Percentiles rank a stretch among this genome's conserved stretches.
Conservation (phyloP, 2,113 vertebrate species). For the Vulpes ferrilata region DNA sequence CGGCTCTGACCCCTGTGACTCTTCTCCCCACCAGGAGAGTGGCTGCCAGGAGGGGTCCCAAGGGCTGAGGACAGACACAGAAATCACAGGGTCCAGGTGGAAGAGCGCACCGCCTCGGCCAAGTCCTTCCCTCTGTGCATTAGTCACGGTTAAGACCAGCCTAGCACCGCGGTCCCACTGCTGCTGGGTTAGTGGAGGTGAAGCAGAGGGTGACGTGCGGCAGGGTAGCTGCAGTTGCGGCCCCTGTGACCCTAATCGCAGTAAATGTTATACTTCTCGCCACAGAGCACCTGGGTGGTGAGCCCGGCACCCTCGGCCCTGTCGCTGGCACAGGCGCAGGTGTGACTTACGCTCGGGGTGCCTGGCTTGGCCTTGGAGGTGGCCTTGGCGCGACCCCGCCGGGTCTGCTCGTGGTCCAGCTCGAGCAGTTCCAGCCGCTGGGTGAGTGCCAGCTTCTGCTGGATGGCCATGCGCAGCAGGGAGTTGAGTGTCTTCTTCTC, state of each 20-base stretch:
- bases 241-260: conserved; percentile 90
- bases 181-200: conserved; percentile 87
- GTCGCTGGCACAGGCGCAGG: conserved; percentile 91
- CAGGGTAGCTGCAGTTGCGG: conserved; percentile 67
- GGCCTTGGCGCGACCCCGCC: conserved; percentile 92
- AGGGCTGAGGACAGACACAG: conserved; percentile 12
- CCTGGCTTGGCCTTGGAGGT: conserved; percentile 92
- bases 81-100: conserved; percentile 39
- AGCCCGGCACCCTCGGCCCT: conserved; percentile 91
- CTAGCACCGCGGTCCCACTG: conserved; percentile 89
- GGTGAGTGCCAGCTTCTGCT: conserved; percentile 98
- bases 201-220: conserved; percentile 78
- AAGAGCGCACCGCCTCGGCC: conserved; percentile 25
- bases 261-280: conserved; percentile 98
- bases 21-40: neutral
- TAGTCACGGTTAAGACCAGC: conserved; percentile 89
- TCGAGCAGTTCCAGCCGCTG: conserved; percentile 98
- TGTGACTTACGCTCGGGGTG: conserved; percentile 94
- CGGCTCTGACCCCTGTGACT: neutral
- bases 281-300: conserved; percentile 94
- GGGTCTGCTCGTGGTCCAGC: conserved; percentile 95
- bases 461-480: conserved; percentile 98
- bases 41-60: neutral
- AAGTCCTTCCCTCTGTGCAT: conserved; percentile 88
- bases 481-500: conserved; percentile 99